Evolutionary conservation across 2,113 vertebrate species (phyloP), one percentile per base, ranked within the genome.

Genomic region (Andinoacara biseriatus): DNA sequence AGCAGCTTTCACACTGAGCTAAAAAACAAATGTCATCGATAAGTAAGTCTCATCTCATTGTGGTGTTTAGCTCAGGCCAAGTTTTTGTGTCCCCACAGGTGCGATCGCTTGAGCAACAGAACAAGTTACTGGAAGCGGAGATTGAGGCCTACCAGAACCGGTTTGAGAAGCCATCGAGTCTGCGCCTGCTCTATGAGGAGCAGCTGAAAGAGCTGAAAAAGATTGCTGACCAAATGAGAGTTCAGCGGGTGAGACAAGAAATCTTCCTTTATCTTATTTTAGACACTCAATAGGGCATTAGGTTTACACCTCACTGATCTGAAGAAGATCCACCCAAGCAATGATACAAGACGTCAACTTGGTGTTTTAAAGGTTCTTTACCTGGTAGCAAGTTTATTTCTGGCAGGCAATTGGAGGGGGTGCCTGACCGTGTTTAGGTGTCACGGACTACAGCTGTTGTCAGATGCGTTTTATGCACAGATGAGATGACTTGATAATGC

Each of bases 201-300:
- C 91, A 95, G 74, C 91, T 96, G 83, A 91, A 40, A 84, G 94
- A 95, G 75, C 86, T 95, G 86, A 90, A 76, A 78, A 95, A 87
- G 81, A 87, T 93, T 49, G 93, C 95, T 40, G 92, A 96, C 8
- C 94, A 95, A 83, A 93, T 95, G 93, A 95, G 86, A 87, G 75
- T 82, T 54, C 92, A 94, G 59, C 86, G 93, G 92, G 93, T 94
- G 92, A 94, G 89, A 62, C 17, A 11, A 72, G 57, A 75, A 81
- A 76, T n/a, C 20, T 79, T 75, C 46, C 20, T 38, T 61, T 77
- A 9, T 43, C 49, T 58, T 49, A 76, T 87, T 78, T 84, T 22
- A 76, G 31, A 62, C 3, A 14, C 61, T 77, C 24, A 81, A 17
- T 8, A 84, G 26, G 80, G 72, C 63, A 29, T 80, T 54, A 78